phyloP scores from a whole-genome alignment of 2,888 invertebrate genomes.

The Cryptophagus acutangulus region DNA sequence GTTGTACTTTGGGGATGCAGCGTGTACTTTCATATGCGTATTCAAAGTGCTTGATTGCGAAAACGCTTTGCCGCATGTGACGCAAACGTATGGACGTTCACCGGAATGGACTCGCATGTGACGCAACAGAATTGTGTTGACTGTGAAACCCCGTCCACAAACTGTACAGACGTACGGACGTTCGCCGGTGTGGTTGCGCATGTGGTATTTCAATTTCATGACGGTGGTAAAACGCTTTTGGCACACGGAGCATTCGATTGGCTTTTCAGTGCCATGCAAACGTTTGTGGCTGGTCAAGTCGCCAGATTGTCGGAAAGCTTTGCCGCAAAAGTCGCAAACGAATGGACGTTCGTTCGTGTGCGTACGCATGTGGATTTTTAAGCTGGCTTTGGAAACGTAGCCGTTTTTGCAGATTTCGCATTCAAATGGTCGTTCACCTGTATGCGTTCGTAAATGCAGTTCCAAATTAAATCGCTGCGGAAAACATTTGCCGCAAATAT shows the following conservation, averaged over 20 bases:
- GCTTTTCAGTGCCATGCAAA: constrained; percentile 48
- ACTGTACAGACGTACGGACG: constrained; percentile 47
- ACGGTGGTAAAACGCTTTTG: constrained; percentile 48
- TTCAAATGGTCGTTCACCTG: constrained; percentile 47
- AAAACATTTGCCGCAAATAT: constrained; percentile 47
- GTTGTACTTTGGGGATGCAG: constrained; percentile 40
- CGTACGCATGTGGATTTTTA: constrained; percentile 49
- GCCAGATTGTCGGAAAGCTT: constrained; percentile 48
- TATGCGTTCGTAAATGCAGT: constrained; percentile 46
- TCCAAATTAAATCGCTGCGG: constrained; percentile 48
- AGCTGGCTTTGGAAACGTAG: constrained; percentile 48
- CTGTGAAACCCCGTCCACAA: constrained; percentile 48
- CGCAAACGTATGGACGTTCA: constrained; percentile 48
- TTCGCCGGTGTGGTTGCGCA: constrained; percentile 49
- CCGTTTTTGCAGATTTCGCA: constrained; percentile 49
- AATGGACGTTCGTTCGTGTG: constrained; percentile 49
- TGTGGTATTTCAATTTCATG: constrained; percentile 49
- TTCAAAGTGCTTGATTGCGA: constrained; percentile 48
- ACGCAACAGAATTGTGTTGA: constrained; percentile 46
- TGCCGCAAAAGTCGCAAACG: constrained; percentile 48
- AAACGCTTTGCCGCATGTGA: constrained; percentile 48
- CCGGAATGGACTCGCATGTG: constrained; percentile 50
- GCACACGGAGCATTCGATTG: constrained; percentile 47
- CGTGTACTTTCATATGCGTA: constrained; percentile 47
- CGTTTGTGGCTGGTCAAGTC: constrained; percentile 48